Evolutionary conservation across 2,797 vertebrate genomes (phyloP).

Genomic region (Syndactyla subalaris): DNA sequence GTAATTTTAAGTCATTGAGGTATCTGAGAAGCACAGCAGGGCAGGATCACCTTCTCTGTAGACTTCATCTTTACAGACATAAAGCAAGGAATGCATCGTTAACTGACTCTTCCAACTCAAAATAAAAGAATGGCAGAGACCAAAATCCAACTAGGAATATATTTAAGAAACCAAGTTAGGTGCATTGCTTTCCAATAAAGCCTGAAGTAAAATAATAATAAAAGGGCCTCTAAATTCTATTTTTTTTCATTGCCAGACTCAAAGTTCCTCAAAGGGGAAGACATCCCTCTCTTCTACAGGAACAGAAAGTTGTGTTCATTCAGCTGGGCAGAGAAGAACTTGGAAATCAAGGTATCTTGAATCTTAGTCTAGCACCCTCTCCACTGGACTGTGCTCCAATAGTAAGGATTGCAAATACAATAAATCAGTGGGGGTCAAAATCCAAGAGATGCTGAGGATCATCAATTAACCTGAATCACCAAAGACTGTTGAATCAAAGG

Average conservation of each 20-base stretch:
- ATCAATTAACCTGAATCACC: background rate
- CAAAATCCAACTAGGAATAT: background rate
- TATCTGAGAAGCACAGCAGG: rapidly evolving
- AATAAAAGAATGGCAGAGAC: background rate
- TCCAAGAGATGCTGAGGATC: background rate
- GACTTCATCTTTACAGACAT: background rate
- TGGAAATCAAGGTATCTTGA: background rate
- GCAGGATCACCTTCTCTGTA: background rate
- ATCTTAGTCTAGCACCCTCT: background rate
- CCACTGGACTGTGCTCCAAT: background rate
- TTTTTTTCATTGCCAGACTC: background rate
- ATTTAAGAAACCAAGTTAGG: background rate
- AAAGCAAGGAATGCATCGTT: background rate
- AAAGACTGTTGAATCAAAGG: background rate
- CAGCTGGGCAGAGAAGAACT: background rate
- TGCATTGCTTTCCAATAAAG: background rate
- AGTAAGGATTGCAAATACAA: background rate
- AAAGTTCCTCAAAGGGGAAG: background rate
- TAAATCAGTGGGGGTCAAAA: background rate
- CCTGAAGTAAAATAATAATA: background rate
- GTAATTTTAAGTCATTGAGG: background rate
- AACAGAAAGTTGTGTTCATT: background rate
- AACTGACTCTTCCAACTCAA: background rate
- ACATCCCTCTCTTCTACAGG: background rate
- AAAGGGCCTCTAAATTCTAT: background rate